These are phyloP conservation scores for Andrena trimmerana DNA, from an alignment of 2,888 invertebrate genomes.

Conservation along the genomic window DNA sequence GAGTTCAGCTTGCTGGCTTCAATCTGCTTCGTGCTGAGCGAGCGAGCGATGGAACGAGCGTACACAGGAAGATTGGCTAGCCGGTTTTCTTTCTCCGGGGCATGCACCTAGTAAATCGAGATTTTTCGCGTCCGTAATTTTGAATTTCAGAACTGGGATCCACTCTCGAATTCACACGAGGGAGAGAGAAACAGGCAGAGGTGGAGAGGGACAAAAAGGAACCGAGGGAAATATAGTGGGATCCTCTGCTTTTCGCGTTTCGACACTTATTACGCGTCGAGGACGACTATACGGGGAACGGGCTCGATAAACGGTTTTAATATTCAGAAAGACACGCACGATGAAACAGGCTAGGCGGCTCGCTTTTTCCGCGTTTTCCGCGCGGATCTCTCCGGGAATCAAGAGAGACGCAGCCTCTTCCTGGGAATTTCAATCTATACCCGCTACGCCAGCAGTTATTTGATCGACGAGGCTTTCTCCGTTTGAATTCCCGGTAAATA, in stretches of 20 bases:
- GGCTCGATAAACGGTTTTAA: slow-evolving; percentile 47
- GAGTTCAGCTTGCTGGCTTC: slow-evolving; percentile 35
- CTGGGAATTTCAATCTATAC: slow-evolving; percentile 47
- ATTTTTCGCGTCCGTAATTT: slow-evolving; percentile 43
- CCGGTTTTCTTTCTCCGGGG: slow-evolving; percentile 34
- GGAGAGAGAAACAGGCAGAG: not conserved
- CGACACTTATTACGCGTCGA: slow-evolving; percentile 18
- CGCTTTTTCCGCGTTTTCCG: slow-evolving; percentile 1
- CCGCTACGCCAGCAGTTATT: slow-evolving; percentile 28
- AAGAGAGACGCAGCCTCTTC: not conserved
- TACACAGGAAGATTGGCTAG: slow-evolving; percentile 42
- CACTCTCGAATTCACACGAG: not conserved
- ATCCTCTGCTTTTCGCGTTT: not conserved
- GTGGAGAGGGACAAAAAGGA: not conserved
- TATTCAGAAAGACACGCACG: slow-evolving; percentile 33
- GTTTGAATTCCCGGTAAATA: slow-evolving; percentile 18
- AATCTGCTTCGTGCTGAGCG: slow-evolving; percentile 50
- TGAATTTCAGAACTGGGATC: slow-evolving; percentile 17
- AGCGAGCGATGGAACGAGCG: slow-evolving; percentile 25
- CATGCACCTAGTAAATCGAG: slow-evolving; percentile 39
- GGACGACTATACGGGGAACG: not conserved
- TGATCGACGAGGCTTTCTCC: slow-evolving; percentile 32
- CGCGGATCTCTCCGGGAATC: slow-evolving; percentile 16
- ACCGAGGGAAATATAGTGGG: not conserved
- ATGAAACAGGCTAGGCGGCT: slow-evolving; percentile 18